phyloP scores from a whole-genome alignment of 1,140 invertebrate species.

The Drosophila obscura region DNA sequence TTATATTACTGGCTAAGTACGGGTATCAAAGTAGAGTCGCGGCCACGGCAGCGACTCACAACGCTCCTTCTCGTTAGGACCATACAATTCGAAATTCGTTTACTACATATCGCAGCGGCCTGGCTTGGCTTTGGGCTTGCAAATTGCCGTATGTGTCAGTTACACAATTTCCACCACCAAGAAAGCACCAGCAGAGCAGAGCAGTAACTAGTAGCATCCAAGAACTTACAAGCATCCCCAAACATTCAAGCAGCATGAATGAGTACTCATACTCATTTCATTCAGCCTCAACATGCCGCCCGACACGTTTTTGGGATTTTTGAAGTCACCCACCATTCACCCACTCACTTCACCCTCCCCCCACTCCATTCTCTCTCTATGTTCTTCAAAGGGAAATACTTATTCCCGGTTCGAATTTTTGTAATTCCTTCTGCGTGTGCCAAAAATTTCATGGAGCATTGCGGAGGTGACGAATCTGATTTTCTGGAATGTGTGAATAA shows the following conservation, averaged over 20 bases:
- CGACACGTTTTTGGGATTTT: conserved; percentile 82
- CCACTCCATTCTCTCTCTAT: too few species aligned
- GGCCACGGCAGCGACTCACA: too few species aligned
- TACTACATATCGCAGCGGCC: too few species aligned
- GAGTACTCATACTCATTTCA: conserved; percentile 12
- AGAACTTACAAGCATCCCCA: conserved; percentile 35
- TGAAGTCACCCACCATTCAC: conserved; percentile 53
- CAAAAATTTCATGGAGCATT: conserved; percentile 68
- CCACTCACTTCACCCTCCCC: too few species aligned
- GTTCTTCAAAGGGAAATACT: conserved; percentile 56
- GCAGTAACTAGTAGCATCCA: background rate
- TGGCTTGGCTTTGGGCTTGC: too few species aligned
- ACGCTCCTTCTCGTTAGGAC: too few species aligned
- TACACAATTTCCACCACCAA: conserved; percentile 22
- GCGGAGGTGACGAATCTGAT: conserved; percentile 76
- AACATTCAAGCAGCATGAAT: conserved; percentile 9
- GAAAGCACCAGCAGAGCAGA: conserved; percentile 26
- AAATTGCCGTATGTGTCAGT: conserved; percentile 1
- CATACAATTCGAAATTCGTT: too few species aligned
- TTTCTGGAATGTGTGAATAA: conserved; percentile 70
- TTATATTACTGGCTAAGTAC: too few species aligned
- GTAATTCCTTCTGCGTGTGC: conserved; percentile 60
- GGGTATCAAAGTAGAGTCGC: too few species aligned
- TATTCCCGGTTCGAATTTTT: conserved; percentile 45
- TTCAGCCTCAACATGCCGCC: conserved; percentile 68